Percentiles rank a stretch among this genome's conserved stretches.
These are phyloP conservation scores for Amblyjoppa proteus DNA, from an alignment of 2,888 invertebrate genomes.

Conservation along the genomic window DNA sequence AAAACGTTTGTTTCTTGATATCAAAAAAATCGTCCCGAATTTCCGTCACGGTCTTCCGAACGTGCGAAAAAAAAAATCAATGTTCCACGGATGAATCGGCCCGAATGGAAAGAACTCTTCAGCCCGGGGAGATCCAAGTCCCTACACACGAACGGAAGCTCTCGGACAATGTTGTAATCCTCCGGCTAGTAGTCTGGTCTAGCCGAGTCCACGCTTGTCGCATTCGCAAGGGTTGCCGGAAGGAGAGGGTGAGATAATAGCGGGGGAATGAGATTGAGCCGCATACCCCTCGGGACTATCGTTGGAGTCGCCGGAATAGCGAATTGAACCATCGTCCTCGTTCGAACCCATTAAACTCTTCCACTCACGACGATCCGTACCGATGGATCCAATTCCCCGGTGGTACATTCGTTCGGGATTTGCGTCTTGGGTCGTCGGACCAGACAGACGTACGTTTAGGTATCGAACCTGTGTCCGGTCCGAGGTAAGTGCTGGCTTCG, in stretches of 20 bases:
- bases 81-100: background rate
- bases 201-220: constrained; percentile 39
- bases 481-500: constrained; percentile 41
- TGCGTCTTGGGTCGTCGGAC: constrained; percentile 59
- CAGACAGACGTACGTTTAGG: constrained; percentile 37
- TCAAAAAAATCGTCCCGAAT: too few relatives aligned
- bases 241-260: constrained; percentile 14
- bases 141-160: constrained; percentile 5
- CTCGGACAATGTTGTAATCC: constrained; percentile 51
- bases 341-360: constrained; percentile 70
- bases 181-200: constrained; percentile 11
- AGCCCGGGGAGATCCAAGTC: background rate
- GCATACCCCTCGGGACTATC: constrained; percentile 37
- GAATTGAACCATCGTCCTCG: constrained; percentile 48
- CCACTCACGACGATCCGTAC: constrained; percentile 56
- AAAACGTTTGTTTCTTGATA: too few relatives aligned
- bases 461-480: constrained; percentile 54
- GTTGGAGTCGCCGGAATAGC: constrained; percentile 26
- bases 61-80: background rate
- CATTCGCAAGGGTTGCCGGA: constrained; percentile 34
- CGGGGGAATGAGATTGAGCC: constrained; percentile 29
- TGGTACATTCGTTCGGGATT: constrained; percentile 59
- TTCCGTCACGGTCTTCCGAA: too few relatives aligned
- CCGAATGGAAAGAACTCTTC: constrained; percentile 8
- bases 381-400: constrained; percentile 65